Evolutionary conservation across 2,797 vertebrate species (phyloP).

Genomic region (Margarornis squamiger): DNA sequence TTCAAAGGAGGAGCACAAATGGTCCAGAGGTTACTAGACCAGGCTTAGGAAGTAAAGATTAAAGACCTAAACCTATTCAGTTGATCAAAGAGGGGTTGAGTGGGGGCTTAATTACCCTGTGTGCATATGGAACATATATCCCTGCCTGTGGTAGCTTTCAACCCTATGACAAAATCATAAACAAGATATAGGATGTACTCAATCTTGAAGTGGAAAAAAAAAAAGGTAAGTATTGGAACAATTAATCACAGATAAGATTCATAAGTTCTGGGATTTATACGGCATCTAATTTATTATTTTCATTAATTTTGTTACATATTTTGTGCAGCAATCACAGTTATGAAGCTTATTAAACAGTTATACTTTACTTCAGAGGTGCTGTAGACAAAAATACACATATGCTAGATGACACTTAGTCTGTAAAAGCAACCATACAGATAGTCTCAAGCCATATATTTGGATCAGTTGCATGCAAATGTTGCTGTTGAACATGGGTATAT

Average conservation of each 20-base stretch:
- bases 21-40: neutral
- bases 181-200: neutral
- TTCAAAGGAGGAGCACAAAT: neutral
- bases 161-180: neutral
- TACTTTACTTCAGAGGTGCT: neutral
- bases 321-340: neutral
- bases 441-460: neutral
- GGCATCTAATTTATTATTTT: neutral
- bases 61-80: neutral
- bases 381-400: neutral
- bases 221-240: neutral
- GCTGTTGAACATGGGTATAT: neutral
- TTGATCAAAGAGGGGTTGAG: neutral
- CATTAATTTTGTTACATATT: neutral
- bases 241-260: neutral
- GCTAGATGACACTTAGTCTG: neutral
- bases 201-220: neutral
- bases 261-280: neutral
- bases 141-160: neutral
- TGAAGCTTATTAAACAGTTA: neutral
- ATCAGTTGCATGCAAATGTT: neutral
- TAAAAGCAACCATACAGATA: neutral
- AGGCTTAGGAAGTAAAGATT: slow-evolving; percentile 5
- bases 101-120: neutral
- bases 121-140: neutral